Evolutionary conservation across 2,113 vertebrate genomes (phyloP).

Genomic region (Lophius piscatorius): DNA sequence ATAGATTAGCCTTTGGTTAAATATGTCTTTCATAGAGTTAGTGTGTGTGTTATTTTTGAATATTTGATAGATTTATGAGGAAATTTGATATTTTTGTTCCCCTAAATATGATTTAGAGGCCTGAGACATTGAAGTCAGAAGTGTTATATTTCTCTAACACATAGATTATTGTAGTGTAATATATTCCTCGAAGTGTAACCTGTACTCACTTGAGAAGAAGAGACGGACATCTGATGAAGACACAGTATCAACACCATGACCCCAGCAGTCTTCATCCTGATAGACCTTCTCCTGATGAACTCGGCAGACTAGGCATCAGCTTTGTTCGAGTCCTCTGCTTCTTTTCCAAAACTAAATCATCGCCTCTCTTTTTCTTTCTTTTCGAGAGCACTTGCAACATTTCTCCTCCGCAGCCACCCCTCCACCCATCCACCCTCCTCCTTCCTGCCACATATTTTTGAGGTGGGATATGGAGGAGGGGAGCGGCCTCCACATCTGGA

Average conservation of each 20-base stretch:
- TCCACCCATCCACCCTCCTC: constrained; percentile 19
- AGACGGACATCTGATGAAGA: constrained; percentile 29
- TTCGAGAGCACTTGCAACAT: constrained; percentile 68
- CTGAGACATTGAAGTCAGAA: no score
- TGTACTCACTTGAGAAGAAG: constrained; percentile 64
- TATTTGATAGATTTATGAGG: no score
- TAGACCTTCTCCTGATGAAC: constrained; percentile 12
- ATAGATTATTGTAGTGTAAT: no score
- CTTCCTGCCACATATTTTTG: constrained; percentile 4
- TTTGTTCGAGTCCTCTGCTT: constrained; percentile 4
- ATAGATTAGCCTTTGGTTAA: no score
- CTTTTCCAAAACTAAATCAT: constrained; percentile 14
- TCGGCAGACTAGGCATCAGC: background rate
- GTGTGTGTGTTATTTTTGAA: no score
- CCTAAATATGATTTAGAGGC: no score
- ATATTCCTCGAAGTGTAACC: background rate
- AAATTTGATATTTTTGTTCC: no score
- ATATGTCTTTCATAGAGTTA: no score
- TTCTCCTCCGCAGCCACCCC: constrained; percentile 29
- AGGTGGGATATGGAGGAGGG: constrained; percentile 8
- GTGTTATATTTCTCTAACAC: no score
- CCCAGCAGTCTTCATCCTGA: constrained; percentile 34
- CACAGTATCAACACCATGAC: constrained; percentile 20
- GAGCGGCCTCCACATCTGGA: constrained; percentile 57
- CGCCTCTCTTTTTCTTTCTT: constrained; percentile 38